A percentile compares a stretch with the other conserved stretches of the same genome.
phyloP scores from a whole-genome alignment of 1,140 invertebrate genomes.

The Bombus confusus region DNA sequence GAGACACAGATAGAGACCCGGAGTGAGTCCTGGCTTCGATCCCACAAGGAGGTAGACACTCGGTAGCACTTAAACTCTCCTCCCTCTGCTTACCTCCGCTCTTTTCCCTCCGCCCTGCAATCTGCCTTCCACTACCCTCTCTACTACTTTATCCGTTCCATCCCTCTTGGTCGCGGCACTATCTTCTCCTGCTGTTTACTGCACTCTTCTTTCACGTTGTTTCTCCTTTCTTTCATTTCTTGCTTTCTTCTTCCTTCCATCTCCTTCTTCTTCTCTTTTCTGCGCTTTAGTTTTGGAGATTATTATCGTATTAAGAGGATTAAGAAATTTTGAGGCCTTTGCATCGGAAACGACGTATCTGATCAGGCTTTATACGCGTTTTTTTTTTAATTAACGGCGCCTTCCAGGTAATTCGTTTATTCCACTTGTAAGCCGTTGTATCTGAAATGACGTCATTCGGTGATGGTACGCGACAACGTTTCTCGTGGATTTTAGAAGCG shows the following conservation, averaged over 20 bases:
- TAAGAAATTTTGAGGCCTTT: background rate
- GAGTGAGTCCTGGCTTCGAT: slow-evolving; percentile 74
- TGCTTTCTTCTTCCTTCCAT: fast-evolving
- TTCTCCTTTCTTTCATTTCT: slow-evolving; percentile 22
- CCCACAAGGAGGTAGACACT: slow-evolving; percentile 79
- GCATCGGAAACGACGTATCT: no score
- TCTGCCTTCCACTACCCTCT: slow-evolving; percentile 42
- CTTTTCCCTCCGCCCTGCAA: slow-evolving; percentile 55
- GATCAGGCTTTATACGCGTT: no score
- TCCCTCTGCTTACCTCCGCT: slow-evolving; percentile 43
- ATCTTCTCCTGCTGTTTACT: slow-evolving; percentile 29
- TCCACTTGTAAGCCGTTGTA: background rate
- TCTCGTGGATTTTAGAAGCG: slow-evolving; percentile 8
- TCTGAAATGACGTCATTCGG: background rate
- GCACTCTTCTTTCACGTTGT: slow-evolving; percentile 35
- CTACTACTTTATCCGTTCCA: slow-evolving; percentile 50
- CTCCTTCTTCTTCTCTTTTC: no score
- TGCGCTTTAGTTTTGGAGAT: background rate
- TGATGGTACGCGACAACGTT: background rate
- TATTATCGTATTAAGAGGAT: background rate
- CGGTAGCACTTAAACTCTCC: slow-evolving; percentile 79
- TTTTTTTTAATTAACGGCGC: background rate
- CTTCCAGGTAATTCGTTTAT: background rate
- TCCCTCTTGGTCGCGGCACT: slow-evolving; percentile 46
- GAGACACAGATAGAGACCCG: slow-evolving; percentile 72